Base-by-base conservation (phyloP, 2,888 invertebrate genomes). In the Rhynchonema sp. region DNA sequence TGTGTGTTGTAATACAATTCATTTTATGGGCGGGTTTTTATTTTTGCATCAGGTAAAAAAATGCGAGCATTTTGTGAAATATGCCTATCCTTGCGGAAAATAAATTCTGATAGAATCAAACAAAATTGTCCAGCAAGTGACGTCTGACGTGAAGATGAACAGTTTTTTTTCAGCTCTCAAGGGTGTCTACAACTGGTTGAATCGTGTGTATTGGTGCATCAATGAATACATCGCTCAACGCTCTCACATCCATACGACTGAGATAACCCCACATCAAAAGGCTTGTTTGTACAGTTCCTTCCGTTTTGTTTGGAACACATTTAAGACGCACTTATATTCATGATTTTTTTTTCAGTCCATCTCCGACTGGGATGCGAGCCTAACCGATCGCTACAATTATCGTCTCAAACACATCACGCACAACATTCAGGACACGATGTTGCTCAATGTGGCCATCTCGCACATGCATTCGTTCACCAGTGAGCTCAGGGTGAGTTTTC, bases 111-210 rank as follows among this genome's bases (percentile, higher is more conserved):
- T n/a, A n/a, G n/a, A n/a, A n/a, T n/a, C n/a, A n/a, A n/a, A n/a
- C n/a, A n/a, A n/a, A n/a, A n/a, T n/a, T n/a, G n/a, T n/a, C n/a
- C n/a, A n/a, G n/a, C n/a, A n/a, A n/a, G n/a, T n/a, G n/a, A n/a
- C n/a, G n/a, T n/a, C n/a, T n/a, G n/a, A n/a, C 17, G 38, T 38
- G 38, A 38, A 38, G 17, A 38, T 38, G 38, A 13, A 17, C 38
- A 38, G 78, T 79, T 75, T 9, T 55, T 30, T 25, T 25, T 20
- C 30, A 26, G 49, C 49, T 6, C 49, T 49, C 20, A 49, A 49
- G n/a, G 49, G 49, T n/a, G n/a, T n/a, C 9, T n/a, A n/a, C 49
- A 49, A 49, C 9, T 49, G 49, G 49, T n/a, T 49, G n/a, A 49
- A 49, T n/a, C 49, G 49, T 49, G 49, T 49, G 3, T n/a, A n/a